Evolutionary conservation across 2,888 invertebrate genomes (phyloP), one percentile per base, ranked within the genome.

Genomic region (Colostygia pectinataria): DNA sequence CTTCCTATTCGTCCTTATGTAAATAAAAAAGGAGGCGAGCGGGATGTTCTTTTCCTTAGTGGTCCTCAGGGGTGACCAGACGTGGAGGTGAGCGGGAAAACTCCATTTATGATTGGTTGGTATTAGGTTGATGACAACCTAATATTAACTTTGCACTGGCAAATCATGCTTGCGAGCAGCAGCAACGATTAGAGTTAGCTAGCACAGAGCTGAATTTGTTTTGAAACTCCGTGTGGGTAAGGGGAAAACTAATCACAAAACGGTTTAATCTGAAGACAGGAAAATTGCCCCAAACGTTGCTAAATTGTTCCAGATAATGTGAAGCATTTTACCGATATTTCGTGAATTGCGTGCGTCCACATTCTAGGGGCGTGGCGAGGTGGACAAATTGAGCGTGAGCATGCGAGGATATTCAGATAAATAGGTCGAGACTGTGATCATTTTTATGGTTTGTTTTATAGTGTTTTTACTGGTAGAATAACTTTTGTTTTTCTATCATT

Each of bases 321-420:
- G 46, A 58, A 48, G 40, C 45, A 57, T 58, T 57, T 53, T 54
- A 48, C 24, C 31, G 53, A 57, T 20, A 20, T 59, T 53, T 55
- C 38, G 47, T 36, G 52, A 43, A 50, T 79, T 69, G 78, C 80
- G 79, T 79, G 79, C 65, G 65, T 57, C 42, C 59, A 59, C 51
- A 63, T 65, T 64, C 18, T 31, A 57, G 55, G 49, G 59, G 25
- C 45, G 57, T 42, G 56, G 36, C 40, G 44, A 40, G 57, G 37
- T 34, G 38, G 54, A 38, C 50, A n/a, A 48, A 42, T 43, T 40
- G 43, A 29, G 42, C 18, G 14, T 12, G 23, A 39, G 9, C 46
- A 50, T 46, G 47, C 53, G 42, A 48, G 33, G 31, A 29, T 38
- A 36, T 25, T 36, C 46, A 38, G 39, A 36, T 42, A 50, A 50